Percentiles rank a stretch among this genome's conserved stretches.
Conservation (phyloP, 2,888 invertebrate species). For the Boloria euphrosyne region DNA sequence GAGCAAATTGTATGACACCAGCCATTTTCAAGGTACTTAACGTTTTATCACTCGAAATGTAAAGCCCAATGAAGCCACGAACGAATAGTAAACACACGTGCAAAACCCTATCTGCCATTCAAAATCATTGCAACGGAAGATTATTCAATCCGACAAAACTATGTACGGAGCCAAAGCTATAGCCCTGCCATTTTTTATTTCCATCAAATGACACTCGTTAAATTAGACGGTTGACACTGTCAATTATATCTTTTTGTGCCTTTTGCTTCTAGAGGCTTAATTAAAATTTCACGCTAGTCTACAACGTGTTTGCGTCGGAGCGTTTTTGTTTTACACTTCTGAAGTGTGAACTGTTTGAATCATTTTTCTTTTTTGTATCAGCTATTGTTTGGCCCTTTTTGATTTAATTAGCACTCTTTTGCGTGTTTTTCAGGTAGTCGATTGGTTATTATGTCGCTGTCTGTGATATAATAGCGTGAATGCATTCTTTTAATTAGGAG, state of each 20-base stretch:
- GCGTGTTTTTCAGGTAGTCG: conserved; percentile 30
- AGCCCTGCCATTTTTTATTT: conserved; percentile 55
- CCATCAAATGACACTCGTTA: conserved; percentile 67
- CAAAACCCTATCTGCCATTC: conserved; percentile 50
- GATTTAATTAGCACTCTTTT: conserved; percentile 60
- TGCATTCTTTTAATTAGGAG: conserved; percentile 20
- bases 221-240: conserved; percentile 71
- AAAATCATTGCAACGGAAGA: conserved; percentile 59
- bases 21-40: conserved; percentile 7
- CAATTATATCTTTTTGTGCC: conserved; percentile 67
- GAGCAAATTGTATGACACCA: conserved; percentile 4
- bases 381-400: conserved; percentile 56
- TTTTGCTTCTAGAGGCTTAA: conserved; percentile 70
- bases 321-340: conserved; percentile 74
- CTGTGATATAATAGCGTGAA: conserved; percentile 15
- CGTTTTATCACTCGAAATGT: conserved; percentile 20
- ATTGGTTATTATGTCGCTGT: conserved; percentile 29
- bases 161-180: conserved; percentile 43
- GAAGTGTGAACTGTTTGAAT: conserved; percentile 74
- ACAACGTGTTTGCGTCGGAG: conserved; percentile 44
- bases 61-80: conserved; percentile 39
- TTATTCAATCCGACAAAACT: conserved; percentile 57
- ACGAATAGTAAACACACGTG: conserved; percentile 31
- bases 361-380: conserved; percentile 52
- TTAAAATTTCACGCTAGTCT: conserved; percentile 75